Evolutionary conservation across 1,140 invertebrate genomes (phyloP).

Genomic region (Bombus huntii): DNA sequence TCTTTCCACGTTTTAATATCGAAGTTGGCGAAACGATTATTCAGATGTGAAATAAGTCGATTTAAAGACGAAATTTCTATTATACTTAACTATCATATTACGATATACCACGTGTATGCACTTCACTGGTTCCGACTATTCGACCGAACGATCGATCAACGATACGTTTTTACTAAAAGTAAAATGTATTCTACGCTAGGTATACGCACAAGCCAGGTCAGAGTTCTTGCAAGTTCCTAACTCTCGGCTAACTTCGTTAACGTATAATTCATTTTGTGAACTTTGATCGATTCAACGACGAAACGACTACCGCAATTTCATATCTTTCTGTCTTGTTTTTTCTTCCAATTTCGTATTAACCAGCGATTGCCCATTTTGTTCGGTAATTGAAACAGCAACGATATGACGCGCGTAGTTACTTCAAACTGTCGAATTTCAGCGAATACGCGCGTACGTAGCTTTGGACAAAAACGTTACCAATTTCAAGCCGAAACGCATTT

Average conservation of each 20-base stretch:
- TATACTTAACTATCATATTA: background rate
- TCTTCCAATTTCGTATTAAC: too few species aligned
- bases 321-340: too few species aligned
- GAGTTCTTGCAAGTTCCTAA: background rate
- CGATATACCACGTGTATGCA: background rate
- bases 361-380: background rate
- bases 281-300: background rate
- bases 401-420: background rate
- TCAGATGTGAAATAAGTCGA: background rate
- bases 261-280: background rate
- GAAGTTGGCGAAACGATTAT: background rate
- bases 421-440: too few species aligned
- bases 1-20: background rate
- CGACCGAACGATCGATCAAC: background rate
- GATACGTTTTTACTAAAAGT: background rate
- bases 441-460: background rate
- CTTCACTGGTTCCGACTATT: accelerated
- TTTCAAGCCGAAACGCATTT: too few species aligned
- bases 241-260: background rate
- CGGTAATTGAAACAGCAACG: background rate
- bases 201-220: background rate
- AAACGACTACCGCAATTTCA: background rate
- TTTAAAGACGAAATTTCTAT: background rate
- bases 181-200: background rate
- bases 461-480: background rate